Evolutionary conservation across 2,888 invertebrate genomes (phyloP).

Genomic region (Tubulanus polymorphus): DNA sequence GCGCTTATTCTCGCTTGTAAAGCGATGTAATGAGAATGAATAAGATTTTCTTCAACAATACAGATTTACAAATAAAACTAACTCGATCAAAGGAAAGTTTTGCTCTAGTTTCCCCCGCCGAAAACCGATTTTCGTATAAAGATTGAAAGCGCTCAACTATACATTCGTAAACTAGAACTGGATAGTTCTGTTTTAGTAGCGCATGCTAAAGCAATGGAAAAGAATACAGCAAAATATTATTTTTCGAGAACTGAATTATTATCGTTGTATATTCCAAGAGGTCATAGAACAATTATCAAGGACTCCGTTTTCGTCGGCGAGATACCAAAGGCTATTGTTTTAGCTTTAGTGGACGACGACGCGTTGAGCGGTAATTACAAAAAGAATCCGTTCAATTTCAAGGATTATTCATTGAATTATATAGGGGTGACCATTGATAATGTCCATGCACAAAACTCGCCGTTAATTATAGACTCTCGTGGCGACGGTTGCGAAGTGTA

Average conservation of each 20-base stretch:
- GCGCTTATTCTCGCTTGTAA: neutral
- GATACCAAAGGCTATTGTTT: neutral
- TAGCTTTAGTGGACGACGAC: neutral
- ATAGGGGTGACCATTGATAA: neutral
- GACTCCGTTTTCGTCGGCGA: neutral
- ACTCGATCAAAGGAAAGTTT: neutral
- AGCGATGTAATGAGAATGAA: neutral
- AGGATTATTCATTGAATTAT: neutral
- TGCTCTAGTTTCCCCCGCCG: neutral
- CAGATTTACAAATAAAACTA: neutral
- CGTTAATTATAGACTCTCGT: too few species aligned
- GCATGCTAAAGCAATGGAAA: neutral
- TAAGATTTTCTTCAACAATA: neutral
- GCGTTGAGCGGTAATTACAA: neutral
- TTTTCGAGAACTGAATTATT: neutral
- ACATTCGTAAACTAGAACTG: neutral
- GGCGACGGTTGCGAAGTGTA: too few species aligned
- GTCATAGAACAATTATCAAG: neutral
- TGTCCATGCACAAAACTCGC: too few species aligned
- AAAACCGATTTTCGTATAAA: neutral
- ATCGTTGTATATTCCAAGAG: neutral
- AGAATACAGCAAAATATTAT: neutral
- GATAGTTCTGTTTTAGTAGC: neutral
- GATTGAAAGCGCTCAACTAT: neutral
- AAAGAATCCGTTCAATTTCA: neutral